Base-by-base conservation (phyloP, 2,797 vertebrate species). In the Sorex maritimensis region DNA sequence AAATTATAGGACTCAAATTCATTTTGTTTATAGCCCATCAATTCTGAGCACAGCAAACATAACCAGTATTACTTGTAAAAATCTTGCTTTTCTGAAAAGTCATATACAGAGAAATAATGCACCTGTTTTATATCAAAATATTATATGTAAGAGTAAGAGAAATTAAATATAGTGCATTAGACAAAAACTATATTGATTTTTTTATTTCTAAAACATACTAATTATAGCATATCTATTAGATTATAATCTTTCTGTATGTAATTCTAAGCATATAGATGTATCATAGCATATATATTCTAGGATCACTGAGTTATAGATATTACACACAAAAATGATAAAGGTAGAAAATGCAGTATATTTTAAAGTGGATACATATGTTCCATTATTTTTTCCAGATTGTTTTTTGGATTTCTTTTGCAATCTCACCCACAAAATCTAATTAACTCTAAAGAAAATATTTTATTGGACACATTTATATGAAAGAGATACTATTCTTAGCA, bases 111-210 rank as follows among this genome's bases (percentile, higher is more conserved):
- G 71, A 77, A 38, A 34, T 82, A 2, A 82, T 75, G 24, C 46
- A 52, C 13, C 85, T 84, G 10, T 5, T 58, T 17, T 34, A 65
- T 68, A 8, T 79, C 38, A 77, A 75, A 55, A 7, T n/a, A n/a
- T 34, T 77, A 23, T 81, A 0, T 2, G 28, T 34, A 74, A 65
- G 0, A 71, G 10, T 44, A 84, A 65, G 0, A 65, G 13, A 30
- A 84, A 63, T 55, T 77, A 78, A 69, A 7, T 9, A 58, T 68
- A 74, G 13, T 67, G 0, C 2, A 78, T 49, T 75, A 72, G 13
- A 21, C 63, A 74, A 87, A 91, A 80, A 73, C 65, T 58, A 41
- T 23, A 86, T 44, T 75, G 81, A 61, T 44, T 79, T 91, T 85
- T 89, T 85, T 89, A 65, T 3, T 44, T 52, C 10, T 80, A 28